Evolutionary conservation across 2,797 vertebrate species (phyloP), one percentile per base, ranked within the genome.

Genomic region (Sebastes itinus): DNA sequence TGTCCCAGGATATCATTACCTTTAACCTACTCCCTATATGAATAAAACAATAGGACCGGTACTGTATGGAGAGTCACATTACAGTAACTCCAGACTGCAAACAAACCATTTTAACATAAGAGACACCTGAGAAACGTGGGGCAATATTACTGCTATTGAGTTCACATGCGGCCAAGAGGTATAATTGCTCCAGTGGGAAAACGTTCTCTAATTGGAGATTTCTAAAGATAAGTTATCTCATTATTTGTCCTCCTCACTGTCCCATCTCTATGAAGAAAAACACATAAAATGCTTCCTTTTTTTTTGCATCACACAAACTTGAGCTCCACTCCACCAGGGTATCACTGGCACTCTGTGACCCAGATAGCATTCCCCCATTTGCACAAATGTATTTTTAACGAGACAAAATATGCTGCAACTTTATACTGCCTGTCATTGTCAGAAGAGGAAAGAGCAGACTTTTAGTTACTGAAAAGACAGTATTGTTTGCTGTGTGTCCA

Each of bases 371-470:
- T 81, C 84, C 30, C 69, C 80, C 80, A 73, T 83, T 84, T 74
- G 72, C 79, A 82, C 69, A 87, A 59, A 87, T 87, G 5, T 52
- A 73, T 91, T 92, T 92, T 87, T 83, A 83, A 83, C 46, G 1
- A 79, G 80, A 82, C 73, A 79, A 89, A 87, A 87, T 70, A 72
- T 79, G 72, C 63, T 77, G 68, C 25, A 67, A 78, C 71, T 71
- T 58, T 73, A 49, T 35, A 35, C 69, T 18, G 64, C 20, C 58
- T 70, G 58, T 66, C 71, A 75, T 81, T 87, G 76, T 81, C 63
- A 63, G 75, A 74, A 20, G 25, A 79, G 54, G 35, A 72, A 77
- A 75, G 55, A 80, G 12, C 9, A 82, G 74, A 56, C 64, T 52
- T 73, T 35, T 42, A 59, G 62, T 56, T 80, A 72, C 12, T 77